Base-by-base conservation (phyloP, 2,797 vertebrate genomes). In the Eospalax fontanierii region DNA sequence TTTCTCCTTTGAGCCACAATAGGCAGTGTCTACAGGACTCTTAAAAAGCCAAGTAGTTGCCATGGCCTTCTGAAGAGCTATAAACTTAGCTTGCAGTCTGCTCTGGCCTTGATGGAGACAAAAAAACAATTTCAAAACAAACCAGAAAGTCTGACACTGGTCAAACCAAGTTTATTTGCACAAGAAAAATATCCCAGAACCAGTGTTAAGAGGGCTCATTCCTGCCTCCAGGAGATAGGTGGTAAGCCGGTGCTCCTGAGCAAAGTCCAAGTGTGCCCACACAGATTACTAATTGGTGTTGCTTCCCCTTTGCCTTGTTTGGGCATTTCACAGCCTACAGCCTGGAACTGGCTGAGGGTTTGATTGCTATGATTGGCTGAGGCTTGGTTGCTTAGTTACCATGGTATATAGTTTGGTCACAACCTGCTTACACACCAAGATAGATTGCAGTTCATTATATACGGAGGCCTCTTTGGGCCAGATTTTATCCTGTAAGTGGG, bases 311-410 rank as follows among this genome's bases (percentile, higher is more conserved):
- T 35, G 86, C 54, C 46, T 46, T 30, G 19, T 38, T n/a, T 83
- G 79, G 40, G 30, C 35, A 21, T 70, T 33, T 63, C 33, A 16
- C 24, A 68, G 46, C 61, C 30, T 28, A 22, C 7, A n/a, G 35
- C 19, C 66, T 50, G 19, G 9, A 46, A 43, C 28, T 70, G 26
- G 50, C 63, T 68, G 33, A 61, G 73, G 30, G 43, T 28, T 88
- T 68, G 63, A 38, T 38, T 71, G 38, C 73, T 89, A 21, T n/a
- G 80, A 93, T 38, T 78, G 38, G 50, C 38, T 33, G 38, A 50
- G 30, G 50, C 71, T 50, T 8, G 1, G 80, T 89, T 89, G 80
- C 80, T 83, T 84, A 40, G 80, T 78, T 84, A 89, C 87, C 92
- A 61, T 28, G 46, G 3, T 16, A 50, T 38, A 35, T 24, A 43